Conservation (phyloP, 2,113 vertebrate genomes). For the Oreochromis tanganicae region DNA sequence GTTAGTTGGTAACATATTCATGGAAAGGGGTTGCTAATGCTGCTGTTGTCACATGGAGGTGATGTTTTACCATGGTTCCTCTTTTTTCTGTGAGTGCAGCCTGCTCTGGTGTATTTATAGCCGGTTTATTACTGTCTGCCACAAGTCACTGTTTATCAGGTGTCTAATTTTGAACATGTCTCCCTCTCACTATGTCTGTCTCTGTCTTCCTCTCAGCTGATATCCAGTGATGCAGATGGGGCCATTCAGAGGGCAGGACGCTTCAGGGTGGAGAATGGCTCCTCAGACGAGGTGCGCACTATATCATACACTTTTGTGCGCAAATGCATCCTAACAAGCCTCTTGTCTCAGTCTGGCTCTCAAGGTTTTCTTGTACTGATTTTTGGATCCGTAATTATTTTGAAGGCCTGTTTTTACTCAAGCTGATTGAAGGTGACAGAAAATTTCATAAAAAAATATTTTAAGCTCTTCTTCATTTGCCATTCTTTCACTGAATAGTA, state of each 20-base stretch:
- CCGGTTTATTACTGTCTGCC: neutral
- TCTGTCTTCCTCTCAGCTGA: conserved; percentile 77
- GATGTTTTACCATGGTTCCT: conserved; percentile 7
- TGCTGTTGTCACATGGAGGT: conserved; percentile 19
- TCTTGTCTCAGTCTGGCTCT: neutral
- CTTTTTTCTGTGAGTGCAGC: neutral
- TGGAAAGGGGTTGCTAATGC: neutral
- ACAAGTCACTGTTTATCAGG: conserved; percentile 9
- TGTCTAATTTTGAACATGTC: conserved; percentile 41
- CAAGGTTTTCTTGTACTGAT: neutral
- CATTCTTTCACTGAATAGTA: neutral
- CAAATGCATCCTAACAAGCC: neutral
- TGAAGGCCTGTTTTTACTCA: neutral
- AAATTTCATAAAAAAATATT: neutral
- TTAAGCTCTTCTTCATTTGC: neutral
- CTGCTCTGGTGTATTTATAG: conserved; percentile 8
- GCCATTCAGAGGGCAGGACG: conserved; percentile 97
- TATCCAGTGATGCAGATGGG: conserved; percentile 97
- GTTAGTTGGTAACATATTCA: neutral
- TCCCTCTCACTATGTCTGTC: neutral
- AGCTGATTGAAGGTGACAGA: neutral
- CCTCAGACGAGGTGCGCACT: conserved; percentile 82
- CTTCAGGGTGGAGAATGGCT: conserved; percentile 97
- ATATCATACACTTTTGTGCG: neutral
- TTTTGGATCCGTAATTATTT: neutral